A percentile compares a stretch with the other conserved stretches of the same genome.
Evolutionary conservation across 2,797 vertebrate genomes (phyloP).

Genomic region (Anableps anableps): DNA sequence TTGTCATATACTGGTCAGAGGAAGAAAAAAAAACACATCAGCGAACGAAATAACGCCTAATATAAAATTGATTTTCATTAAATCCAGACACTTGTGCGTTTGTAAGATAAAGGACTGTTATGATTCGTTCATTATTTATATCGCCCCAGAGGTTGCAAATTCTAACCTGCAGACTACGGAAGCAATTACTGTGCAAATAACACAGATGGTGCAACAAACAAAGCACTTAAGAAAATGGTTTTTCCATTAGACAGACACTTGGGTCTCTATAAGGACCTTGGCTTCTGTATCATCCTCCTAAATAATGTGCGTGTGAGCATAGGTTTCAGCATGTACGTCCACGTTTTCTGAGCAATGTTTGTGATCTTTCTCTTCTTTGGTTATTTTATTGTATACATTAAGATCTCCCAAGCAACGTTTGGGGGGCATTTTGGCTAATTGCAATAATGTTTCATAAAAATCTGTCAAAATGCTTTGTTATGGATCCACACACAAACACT

Average conservation of each 20-base stretch:
- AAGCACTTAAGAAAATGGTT: conserved; percentile 79
- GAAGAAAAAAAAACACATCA: not conserved
- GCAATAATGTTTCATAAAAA: conserved; percentile 8
- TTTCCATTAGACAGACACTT: conserved; percentile 79
- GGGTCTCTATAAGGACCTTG: conserved; percentile 68
- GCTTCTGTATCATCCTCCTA: conserved; percentile 47
- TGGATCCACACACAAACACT: not conserved
- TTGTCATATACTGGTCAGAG: not conserved
- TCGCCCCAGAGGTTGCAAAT: conserved; percentile 61
- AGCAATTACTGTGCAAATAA: conserved; percentile 77
- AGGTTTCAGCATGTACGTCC: conserved; percentile 5
- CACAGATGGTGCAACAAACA: conserved; percentile 78
- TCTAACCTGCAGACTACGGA: conserved; percentile 68
- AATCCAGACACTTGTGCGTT: conserved; percentile 40
- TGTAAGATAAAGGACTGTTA: conserved; percentile 54
- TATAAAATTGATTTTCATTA: conserved; percentile 47
- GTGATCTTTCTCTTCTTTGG: conserved; percentile 17
- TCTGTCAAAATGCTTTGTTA: conserved; percentile 8
- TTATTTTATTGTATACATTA: conserved; percentile 21
- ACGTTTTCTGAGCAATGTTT: conserved; percentile 30
- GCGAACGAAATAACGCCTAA: conserved; percentile 24
- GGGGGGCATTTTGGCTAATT: conserved; percentile 8
- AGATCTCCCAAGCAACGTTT: not conserved
- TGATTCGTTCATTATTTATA: conserved; percentile 61
- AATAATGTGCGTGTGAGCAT: conserved; percentile 13